phyloP scores from a whole-genome alignment of 2,888 invertebrate species.

The Acanthosoma haemorrhoidale region DNA sequence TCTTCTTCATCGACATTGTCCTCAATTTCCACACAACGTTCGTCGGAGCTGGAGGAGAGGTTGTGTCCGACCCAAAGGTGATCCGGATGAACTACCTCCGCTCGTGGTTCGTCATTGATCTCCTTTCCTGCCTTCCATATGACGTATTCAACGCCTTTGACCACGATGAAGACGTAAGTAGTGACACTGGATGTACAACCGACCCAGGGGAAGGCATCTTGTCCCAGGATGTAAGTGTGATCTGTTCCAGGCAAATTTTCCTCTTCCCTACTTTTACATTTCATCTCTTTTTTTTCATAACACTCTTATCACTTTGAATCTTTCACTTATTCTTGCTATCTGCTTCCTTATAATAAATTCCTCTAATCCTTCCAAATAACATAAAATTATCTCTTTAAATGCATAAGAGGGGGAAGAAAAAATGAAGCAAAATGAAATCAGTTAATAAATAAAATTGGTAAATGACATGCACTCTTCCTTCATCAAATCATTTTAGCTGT shows the following conservation, averaged over 20 bases:
- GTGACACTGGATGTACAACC: constrained; percentile 11
- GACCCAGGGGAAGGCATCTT: constrained; percentile 39
- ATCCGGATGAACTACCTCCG: constrained; percentile 98
- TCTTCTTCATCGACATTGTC: constrained; percentile 99
- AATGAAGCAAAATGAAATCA: too few relatives aligned
- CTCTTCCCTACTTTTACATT: neutral
- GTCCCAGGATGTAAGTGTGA: constrained; percentile 42
- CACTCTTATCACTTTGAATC: too few relatives aligned
- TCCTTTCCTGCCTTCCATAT: constrained; percentile 97
- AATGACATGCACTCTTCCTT: too few relatives aligned
- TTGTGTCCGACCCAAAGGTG: constrained; percentile 97
- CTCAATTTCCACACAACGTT: constrained; percentile 99
- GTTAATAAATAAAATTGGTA: too few relatives aligned
- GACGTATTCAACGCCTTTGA: constrained; percentile 99
- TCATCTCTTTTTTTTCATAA: neutral
- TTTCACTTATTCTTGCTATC: too few relatives aligned
- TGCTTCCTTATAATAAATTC: too few relatives aligned
- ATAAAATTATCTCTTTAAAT: too few relatives aligned
- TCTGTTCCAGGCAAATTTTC: constrained; percentile 8
- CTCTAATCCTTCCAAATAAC: too few relatives aligned
- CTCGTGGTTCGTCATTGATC: constrained; percentile 99
- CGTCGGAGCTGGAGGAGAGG: constrained; percentile 92
- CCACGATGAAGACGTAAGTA: constrained; percentile 90
- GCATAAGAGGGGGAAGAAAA: too few relatives aligned
- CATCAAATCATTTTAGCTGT: too few relatives aligned